Evolutionary conservation across 2,888 invertebrate species (phyloP).

Genomic region (Mesorhabditis spiculigera): DNA sequence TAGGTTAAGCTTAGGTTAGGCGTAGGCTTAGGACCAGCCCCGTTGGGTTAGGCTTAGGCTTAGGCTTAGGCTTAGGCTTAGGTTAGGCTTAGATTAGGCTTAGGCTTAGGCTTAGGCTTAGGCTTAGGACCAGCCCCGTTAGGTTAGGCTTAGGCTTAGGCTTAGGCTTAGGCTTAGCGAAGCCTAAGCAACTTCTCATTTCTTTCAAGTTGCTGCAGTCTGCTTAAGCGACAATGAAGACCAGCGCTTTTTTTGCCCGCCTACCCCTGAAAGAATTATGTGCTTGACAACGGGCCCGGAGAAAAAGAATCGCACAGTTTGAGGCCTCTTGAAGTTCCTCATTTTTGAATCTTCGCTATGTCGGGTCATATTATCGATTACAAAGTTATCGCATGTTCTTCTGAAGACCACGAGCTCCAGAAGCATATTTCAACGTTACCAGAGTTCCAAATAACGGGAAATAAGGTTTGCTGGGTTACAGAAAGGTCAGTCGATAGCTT

Average conservation of each 20-base stretch:
- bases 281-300: background rate
- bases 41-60: background rate
- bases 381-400: constrained; percentile 1
- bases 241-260: background rate
- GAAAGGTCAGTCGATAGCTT: background rate
- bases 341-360: background rate
- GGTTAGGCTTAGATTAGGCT: too few species aligned
- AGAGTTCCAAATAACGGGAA: background rate
- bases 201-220: too few species aligned
- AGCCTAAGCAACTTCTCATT: too few species aligned
- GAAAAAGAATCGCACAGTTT: background rate
- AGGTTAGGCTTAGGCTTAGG: too few species aligned
- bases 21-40: background rate
- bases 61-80: background rate
- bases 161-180: too few species aligned
- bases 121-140: too few species aligned
- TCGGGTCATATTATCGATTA: background rate
- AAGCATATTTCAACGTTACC: background rate
- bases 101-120: too few species aligned
- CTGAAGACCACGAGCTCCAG: background rate
- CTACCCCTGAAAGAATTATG: background rate
- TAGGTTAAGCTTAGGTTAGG: background rate
- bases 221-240: background rate
- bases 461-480: constrained; percentile 4
- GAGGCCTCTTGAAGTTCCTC: background rate